Evolutionary conservation across 2,888 invertebrate genomes (phyloP).

Genomic region (Elysia crispata): DNA sequence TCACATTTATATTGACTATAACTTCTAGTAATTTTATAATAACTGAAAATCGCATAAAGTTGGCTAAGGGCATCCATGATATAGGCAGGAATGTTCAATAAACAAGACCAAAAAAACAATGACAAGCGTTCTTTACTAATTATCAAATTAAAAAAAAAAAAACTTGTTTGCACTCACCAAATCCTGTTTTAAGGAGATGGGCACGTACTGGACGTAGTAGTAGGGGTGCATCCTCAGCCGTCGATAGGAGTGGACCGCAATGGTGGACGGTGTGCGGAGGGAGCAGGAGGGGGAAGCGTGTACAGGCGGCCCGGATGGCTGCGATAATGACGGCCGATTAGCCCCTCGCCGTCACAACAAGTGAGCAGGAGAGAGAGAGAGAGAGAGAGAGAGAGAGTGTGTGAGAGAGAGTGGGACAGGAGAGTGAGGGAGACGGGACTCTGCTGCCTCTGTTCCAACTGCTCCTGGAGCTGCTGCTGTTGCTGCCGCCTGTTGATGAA

Average conservation of each 20-base stretch:
- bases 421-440: constrained; percentile 9
- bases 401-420: not conserved
- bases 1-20: too few species aligned
- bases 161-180: constrained; percentile 58
- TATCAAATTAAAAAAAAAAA: too few species aligned
- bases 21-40: too few species aligned
- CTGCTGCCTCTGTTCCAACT: not conserved
- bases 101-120: too few species aligned
- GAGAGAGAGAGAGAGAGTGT: constrained; percentile 21
- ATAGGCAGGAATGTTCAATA: too few species aligned
- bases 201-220: constrained; percentile 73
- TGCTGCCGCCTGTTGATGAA: constrained; percentile 39
- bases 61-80: too few species aligned
- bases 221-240: constrained; percentile 72
- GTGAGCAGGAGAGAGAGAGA: constrained; percentile 20
- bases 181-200: constrained; percentile 67
- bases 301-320: constrained; percentile 14
- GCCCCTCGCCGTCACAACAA: constrained; percentile 51
- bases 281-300: constrained; percentile 38
- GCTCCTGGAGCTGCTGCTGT: constrained; percentile 25
- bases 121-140: too few species aligned
- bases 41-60: too few species aligned
- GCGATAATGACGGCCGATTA: constrained; percentile 50
- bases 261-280: constrained; percentile 53
- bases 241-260: constrained; percentile 55